Conservation (phyloP, 53 echinoderm and acorn worm genomes). For the Paracentrotus lividus region DNA sequence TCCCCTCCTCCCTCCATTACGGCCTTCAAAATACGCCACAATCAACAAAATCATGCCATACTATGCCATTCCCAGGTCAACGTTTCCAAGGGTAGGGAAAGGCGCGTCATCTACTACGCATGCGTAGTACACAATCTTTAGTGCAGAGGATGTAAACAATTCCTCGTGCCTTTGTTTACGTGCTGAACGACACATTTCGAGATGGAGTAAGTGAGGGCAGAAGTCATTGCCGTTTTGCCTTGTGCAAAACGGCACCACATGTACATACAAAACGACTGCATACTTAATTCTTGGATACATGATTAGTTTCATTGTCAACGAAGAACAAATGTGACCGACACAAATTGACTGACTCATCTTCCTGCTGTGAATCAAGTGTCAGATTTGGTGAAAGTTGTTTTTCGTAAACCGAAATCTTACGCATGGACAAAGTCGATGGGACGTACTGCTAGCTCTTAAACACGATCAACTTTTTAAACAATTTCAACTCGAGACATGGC, state of each 20-base stretch:
- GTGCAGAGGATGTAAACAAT: conserved; percentile 52
- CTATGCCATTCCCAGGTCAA: not conserved
- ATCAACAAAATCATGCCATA: not conserved
- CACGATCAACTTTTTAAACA: not conserved
- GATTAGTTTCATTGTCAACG: not conserved
- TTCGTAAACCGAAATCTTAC: not conserved
- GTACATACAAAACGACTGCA: not conserved
- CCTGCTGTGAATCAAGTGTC: not conserved
- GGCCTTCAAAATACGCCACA: no score
- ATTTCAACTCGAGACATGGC: not conserved
- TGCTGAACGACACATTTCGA: not conserved
- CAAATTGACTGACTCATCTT: not conserved
- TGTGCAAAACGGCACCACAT: conserved; percentile 58
- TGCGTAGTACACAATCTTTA: not conserved
- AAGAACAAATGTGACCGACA: not conserved
- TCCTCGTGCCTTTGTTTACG: conserved; percentile 46
- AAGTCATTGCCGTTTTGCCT: conserved; percentile 51
- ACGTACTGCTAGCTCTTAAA: not conserved
- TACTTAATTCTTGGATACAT: no score
- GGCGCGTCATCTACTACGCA: not conserved
- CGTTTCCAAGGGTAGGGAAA: not conserved
- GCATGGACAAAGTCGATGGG: not conserved
- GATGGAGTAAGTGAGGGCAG: conserved; percentile 35
- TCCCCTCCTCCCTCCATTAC: no score
- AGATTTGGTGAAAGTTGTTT: not conserved